These are phyloP conservation scores for Standfussiana lucernea DNA, from an alignment of 2,888 invertebrate species.

Conservation along the genomic window DNA sequence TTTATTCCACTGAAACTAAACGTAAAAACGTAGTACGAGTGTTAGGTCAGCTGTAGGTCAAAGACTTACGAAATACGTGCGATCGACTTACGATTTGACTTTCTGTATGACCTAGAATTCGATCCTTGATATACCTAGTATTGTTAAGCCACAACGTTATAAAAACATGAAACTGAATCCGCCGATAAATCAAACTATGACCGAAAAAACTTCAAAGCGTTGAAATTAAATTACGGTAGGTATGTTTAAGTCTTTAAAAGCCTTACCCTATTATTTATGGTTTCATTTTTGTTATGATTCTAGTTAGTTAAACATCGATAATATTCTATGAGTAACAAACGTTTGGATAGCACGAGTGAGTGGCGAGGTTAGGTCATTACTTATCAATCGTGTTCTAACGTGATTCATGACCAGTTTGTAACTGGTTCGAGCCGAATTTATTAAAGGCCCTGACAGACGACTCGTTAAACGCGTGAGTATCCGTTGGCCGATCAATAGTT, in stretches of 20 bases:
- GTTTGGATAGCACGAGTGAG: conserved; percentile 60
- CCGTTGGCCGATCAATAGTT: conserved; percentile 2
- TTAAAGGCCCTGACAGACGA: conserved; percentile 34
- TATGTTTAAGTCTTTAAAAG: conserved; percentile 22
- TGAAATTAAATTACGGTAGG: conserved; percentile 30
- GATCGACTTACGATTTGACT: conserved; percentile 1
- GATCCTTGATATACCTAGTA: not conserved
- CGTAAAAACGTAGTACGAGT: not conserved
- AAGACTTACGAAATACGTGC: not conserved
- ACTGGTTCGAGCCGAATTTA: conserved; percentile 61
- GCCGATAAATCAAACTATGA: conserved; percentile 20
- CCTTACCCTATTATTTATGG: conserved; percentile 40
- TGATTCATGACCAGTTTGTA: conserved; percentile 66
- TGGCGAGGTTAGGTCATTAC: conserved; percentile 67
- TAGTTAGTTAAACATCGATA: conserved; percentile 50
- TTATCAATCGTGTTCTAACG: conserved; percentile 61
- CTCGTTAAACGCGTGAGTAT: not conserved
- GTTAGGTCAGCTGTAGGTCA: not conserved
- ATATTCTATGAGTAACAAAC: conserved; percentile 52
- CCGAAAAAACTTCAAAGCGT: conserved; percentile 40
- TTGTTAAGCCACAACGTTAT: not conserved
- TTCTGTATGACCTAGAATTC: conserved; percentile 1
- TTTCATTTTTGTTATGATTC: conserved; percentile 44
- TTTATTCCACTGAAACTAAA: not conserved
- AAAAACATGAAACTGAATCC: conserved; percentile 7